Base-by-base conservation (phyloP, 2,113 vertebrate genomes). In the Sprattus sprattus region DNA sequence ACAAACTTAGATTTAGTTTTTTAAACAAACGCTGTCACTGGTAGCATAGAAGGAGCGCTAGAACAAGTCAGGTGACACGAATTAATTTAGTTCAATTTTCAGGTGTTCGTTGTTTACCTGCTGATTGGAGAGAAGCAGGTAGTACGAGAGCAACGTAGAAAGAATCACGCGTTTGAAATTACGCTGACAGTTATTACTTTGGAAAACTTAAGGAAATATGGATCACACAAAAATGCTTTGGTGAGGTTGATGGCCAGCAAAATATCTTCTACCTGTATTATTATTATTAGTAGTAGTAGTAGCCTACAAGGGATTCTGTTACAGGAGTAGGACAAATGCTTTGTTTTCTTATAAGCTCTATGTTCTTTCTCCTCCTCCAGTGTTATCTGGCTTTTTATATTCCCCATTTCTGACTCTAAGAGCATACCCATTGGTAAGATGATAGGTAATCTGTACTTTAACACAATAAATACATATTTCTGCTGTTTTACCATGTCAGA, bases 351-450 rank as follows among this genome's bases (percentile, higher is more conserved):
- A 52, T 20, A 44, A 18, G 15, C 22, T 11, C 25, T 32, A 50
- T 82, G 15, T 49, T 11, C 6, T 50, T 3, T 80, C 67, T 28
- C 75, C 67, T 28, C 75, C 82, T 86, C 49, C 39, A 89, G 88
- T 47, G 32, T 85, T 47, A 20, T 86, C 67, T 84, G 83, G 84
- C 52, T 85, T 49, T 80, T 39, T 20, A 75, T 85, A 15, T 67
- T 81, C 16, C 50, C 71, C 22, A 11, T 82, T 4, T 87, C 44
- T 32, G 7, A 64, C 1, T 8, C 82, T 83, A 57, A 85, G 25
- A 83, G 81, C 82, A 81, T 83, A 82, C 86, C 84, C 49, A 57
- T 83, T 46, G 86, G 86, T 89, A 87, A 87, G 86, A 60, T 45
- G 39, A 28, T 11, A 67, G n/a, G 28, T 28, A 11, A 8, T 28